Conservation (phyloP, 2,797 vertebrate genomes). For the Scleropages formosus region DNA sequence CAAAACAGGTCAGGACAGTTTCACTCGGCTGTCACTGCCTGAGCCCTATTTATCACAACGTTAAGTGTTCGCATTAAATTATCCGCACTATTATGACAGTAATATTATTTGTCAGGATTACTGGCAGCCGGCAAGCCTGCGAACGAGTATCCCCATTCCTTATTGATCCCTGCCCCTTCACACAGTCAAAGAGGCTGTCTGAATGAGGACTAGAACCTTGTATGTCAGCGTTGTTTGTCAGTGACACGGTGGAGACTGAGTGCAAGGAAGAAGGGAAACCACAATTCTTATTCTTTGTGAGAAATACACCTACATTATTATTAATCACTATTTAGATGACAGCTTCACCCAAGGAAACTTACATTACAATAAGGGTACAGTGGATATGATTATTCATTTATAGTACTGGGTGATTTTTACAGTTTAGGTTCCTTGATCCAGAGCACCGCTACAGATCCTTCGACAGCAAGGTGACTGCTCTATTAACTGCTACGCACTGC, state of each 20-base stretch:
- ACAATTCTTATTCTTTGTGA: no score
- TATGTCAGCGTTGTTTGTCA: slow-evolving; percentile 77
- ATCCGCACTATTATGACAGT: slow-evolving; percentile 93
- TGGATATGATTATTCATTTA: no score
- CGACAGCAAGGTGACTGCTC: no score
- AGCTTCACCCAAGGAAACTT: no score
- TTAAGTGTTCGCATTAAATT: slow-evolving; percentile 92
- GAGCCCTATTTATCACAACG: slow-evolving; percentile 80
- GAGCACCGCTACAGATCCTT: no score
- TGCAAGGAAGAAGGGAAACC: slow-evolving; percentile 28
- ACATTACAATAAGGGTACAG: no score
- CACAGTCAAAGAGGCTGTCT: slow-evolving; percentile 77
- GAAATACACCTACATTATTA: no score
- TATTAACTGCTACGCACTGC: no score
- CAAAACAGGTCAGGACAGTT: slow-evolving; percentile 71
- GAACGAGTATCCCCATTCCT: slow-evolving; percentile 73
- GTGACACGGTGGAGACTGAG: no score
- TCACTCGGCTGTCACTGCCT: slow-evolving; percentile 67
- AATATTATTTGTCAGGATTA: slow-evolving; percentile 92
- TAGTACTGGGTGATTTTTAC: no score
- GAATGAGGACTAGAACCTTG: slow-evolving; percentile 79
- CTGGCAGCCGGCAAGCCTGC: slow-evolving; percentile 69
- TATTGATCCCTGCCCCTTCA: slow-evolving; percentile 79
- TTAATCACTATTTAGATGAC: no score
- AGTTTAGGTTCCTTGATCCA: no score